Percentiles rank a stretch among this genome's conserved stretches.
Conservation (phyloP, 2,113 vertebrate species). For the Lophotis ruficrista region DNA sequence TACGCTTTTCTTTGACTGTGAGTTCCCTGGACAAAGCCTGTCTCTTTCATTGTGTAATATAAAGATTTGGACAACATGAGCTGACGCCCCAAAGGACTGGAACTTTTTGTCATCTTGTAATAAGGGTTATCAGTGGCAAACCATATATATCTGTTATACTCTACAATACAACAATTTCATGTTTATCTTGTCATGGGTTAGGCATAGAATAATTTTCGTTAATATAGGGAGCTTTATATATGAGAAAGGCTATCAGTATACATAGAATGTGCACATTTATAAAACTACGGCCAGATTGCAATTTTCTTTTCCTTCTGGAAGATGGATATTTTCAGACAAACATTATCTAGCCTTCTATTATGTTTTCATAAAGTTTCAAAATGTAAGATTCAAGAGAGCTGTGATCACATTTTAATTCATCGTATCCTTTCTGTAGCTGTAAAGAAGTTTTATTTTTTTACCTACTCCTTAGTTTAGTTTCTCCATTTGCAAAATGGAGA, state of each 20-base stretch:
- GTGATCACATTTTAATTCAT: not conserved
- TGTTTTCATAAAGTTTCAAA: not conserved
- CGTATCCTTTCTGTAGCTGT: not conserved
- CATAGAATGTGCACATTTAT: not conserved
- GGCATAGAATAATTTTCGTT: not conserved
- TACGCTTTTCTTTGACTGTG: not conserved
- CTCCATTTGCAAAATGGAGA: not conserved
- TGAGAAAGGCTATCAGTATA: not conserved
- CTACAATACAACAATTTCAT: not conserved
- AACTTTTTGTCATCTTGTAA: not conserved
- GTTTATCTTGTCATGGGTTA: not conserved
- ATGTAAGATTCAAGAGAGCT: not conserved
- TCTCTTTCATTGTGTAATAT: not conserved
- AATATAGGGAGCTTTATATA: not conserved
- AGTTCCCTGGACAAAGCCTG: not conserved
- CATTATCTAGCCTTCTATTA: not conserved
- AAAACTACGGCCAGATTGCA: not conserved
- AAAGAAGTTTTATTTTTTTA: not conserved
- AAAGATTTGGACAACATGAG: not conserved
- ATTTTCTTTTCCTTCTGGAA: not conserved
- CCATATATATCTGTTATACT: fast-evolving
- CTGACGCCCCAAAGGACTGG: not conserved
- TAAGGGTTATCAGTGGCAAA: not conserved
- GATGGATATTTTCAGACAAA: not conserved
- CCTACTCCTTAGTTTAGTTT: not conserved